Percentiles rank a stretch among this genome's conserved stretches.
Conservation (phyloP, 2,888 invertebrate genomes). For the Melanchra persicariae region DNA sequence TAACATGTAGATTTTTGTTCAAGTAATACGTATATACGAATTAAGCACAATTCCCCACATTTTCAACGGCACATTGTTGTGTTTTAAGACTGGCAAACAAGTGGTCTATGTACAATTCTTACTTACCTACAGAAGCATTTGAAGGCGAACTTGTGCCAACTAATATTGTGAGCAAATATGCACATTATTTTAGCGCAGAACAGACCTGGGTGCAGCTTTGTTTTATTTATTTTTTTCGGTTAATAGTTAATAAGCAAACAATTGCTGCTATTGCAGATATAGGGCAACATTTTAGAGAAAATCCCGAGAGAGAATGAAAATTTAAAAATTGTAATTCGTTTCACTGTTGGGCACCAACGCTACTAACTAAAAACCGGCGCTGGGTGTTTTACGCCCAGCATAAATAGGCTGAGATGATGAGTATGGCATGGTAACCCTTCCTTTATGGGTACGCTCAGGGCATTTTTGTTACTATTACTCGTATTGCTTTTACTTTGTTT, state of each 20-base stretch:
- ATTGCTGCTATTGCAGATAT: not conserved
- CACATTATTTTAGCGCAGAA: slow-evolving; percentile 20
- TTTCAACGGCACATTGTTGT: slow-evolving; percentile 7
- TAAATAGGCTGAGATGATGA: too few species aligned
- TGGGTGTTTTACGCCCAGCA: too few species aligned
- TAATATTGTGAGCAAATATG: slow-evolving; percentile 49
- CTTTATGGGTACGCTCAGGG: too few species aligned
- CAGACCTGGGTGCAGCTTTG: slow-evolving; percentile 18
- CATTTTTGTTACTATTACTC: too few species aligned
- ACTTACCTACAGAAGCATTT: not conserved
- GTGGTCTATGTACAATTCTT: slow-evolving; percentile 8
- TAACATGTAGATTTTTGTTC: not conserved
- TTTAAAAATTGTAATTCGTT: too few species aligned
- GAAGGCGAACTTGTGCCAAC: slow-evolving; percentile 50
- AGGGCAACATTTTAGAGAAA: too few species aligned
- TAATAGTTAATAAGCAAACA: not conserved
- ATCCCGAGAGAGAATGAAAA: too few species aligned
- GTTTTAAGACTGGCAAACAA: slow-evolving; percentile 19
- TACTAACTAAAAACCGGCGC: too few species aligned
- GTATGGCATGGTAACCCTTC: too few species aligned
- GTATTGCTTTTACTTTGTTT: too few species aligned
- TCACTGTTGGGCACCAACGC: too few species aligned
- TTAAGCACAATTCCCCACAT: slow-evolving; percentile 8
- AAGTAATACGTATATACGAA: not conserved
- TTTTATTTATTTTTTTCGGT: slow-evolving; percentile 1